Conservation (phyloP, 2,113 vertebrate genomes). For the Mobula birostris region DNA sequence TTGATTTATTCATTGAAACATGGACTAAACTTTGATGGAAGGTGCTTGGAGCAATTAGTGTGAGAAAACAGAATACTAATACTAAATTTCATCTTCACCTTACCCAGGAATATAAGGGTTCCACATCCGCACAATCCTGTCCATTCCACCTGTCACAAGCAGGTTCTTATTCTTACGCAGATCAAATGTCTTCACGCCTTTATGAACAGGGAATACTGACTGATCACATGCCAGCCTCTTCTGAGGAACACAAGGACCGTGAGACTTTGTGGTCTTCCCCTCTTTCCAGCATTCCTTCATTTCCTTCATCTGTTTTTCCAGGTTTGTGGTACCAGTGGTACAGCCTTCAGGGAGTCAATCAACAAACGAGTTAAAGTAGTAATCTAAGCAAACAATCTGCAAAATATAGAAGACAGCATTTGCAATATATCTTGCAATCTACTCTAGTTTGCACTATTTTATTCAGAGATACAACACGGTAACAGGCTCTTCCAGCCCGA, state of each 20-base stretch:
- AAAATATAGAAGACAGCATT: not conserved
- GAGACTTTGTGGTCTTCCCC: conserved; percentile 50
- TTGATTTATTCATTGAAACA: not conserved
- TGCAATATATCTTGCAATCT: not conserved
- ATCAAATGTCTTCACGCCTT: conserved; percentile 59
- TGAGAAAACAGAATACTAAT: not conserved
- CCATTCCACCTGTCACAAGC: conserved; percentile 61
- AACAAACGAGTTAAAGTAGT: not conserved
- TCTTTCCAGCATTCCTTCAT: conserved; percentile 50
- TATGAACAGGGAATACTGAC: conserved; percentile 50
- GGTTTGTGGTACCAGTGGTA: conserved; percentile 47
- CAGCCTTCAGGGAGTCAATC: conserved; percentile 45
- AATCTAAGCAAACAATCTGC: not conserved
- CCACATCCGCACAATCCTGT: conserved; percentile 58
- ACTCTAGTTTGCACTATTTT: no score
- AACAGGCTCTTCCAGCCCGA: no score
- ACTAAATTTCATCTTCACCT: conserved; percentile 39
- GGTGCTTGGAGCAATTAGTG: not conserved
- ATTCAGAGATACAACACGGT: no score
- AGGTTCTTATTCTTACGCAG: conserved; percentile 54
- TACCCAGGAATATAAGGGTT: conserved; percentile 57
- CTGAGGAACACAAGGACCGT: conserved; percentile 45
- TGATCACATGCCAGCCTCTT: conserved; percentile 50
- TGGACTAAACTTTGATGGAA: conserved; percentile 39
- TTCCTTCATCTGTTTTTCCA: conserved; percentile 56